phyloP scores from a whole-genome alignment of 2,113 vertebrate genomes.

The Gila orcuttii region DNA sequence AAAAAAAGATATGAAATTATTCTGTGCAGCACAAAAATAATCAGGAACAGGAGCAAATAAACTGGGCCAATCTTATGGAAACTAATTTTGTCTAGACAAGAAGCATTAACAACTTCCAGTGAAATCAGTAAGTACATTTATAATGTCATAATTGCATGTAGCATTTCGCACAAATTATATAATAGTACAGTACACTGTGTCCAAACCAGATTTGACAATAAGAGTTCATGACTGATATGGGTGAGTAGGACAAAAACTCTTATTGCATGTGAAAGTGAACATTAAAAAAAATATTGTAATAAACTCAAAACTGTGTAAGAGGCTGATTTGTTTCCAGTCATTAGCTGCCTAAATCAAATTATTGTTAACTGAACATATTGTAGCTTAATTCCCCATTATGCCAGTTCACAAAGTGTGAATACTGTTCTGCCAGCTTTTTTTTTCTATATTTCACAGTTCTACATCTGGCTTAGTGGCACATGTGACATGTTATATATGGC shows the following conservation, averaged over 20 bases:
- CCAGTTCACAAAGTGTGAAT: not conserved
- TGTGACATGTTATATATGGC: not conserved
- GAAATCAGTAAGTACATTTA: not conserved
- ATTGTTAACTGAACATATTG: conserved; percentile 14
- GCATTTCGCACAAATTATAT: not conserved
- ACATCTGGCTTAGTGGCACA: not conserved
- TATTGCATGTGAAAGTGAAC: not conserved
- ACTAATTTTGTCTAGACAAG: conserved; percentile 14
- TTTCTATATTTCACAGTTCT: not conserved
- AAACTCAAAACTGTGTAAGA: not conserved
- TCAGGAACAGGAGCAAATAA: not conserved
- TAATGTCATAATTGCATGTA: not conserved
- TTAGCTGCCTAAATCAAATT: not conserved
- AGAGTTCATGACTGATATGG: not conserved
- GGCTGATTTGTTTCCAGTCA: not conserved
- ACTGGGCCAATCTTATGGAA: conserved; percentile 5
- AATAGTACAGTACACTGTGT: not conserved
- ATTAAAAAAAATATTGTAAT: not conserved
- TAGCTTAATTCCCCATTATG: not conserved
- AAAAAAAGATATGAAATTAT: not conserved
- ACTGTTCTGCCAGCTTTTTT: not conserved
- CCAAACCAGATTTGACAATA: not conserved
- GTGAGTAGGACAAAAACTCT: not conserved
- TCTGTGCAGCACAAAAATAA: not conserved
- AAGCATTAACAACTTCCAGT: conserved; percentile 12